Percentiles rank a stretch among this genome's conserved stretches.
Conservation (phyloP, 2,888 invertebrate species). For the Ectropis crepuscularia region DNA sequence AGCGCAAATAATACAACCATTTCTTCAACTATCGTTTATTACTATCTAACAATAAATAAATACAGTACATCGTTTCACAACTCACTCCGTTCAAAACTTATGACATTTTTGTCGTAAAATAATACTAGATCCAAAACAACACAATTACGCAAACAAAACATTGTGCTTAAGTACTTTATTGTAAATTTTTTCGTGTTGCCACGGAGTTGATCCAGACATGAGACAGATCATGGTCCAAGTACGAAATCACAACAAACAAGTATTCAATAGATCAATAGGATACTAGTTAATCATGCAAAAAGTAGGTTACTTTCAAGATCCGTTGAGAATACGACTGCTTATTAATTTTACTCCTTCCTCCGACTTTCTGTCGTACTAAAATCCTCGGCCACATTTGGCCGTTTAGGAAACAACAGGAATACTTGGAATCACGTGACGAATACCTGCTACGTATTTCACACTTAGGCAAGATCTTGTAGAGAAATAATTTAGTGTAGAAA, state of each 20-base stretch:
- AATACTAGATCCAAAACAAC: slow-evolving; percentile 27
- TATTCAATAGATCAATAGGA: too few species aligned
- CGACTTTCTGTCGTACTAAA: too few species aligned
- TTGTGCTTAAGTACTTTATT: slow-evolving; percentile 49
- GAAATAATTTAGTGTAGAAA: not conserved
- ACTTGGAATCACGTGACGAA: too few species aligned
- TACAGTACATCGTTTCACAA: slow-evolving; percentile 35
- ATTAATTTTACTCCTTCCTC: too few species aligned
- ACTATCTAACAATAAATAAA: slow-evolving; percentile 48
- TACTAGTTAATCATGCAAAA: too few species aligned
- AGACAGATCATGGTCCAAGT: not conserved
- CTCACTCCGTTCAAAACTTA: slow-evolving; percentile 35
- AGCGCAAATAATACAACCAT: slow-evolving; percentile 21
- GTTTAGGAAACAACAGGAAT: too few species aligned
- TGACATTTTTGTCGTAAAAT: slow-evolving; percentile 15
- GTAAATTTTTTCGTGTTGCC: slow-evolving; percentile 40
- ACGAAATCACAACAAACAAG: too few species aligned
- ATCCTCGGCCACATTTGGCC: too few species aligned
- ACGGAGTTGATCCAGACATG: slow-evolving; percentile 12
- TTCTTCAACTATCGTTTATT: slow-evolving; percentile 47
- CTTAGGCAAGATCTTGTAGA: not conserved
- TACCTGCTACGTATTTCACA: too few species aligned
- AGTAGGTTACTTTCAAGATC: too few species aligned
- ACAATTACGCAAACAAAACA: slow-evolving; percentile 28
- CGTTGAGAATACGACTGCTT: too few species aligned